phyloP scores from a whole-genome alignment of 2,113 vertebrate species.

The Aix galericulata region DNA sequence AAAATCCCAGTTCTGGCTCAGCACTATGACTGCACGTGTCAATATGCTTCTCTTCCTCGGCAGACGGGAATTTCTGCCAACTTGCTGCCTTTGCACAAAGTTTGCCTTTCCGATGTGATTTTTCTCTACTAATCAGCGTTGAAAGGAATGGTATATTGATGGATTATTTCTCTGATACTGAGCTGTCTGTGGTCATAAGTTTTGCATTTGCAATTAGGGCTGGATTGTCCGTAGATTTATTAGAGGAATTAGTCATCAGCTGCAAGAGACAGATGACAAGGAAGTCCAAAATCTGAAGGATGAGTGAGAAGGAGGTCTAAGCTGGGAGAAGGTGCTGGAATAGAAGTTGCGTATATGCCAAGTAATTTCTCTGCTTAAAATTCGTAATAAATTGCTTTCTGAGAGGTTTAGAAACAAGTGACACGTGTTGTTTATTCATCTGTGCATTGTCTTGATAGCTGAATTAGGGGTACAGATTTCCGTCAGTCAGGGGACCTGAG shows the following conservation, averaged over 20 bases:
- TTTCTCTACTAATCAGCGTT: background rate
- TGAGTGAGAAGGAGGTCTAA: background rate
- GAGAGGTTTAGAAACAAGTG: background rate
- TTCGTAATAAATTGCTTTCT: background rate
- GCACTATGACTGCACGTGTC: background rate
- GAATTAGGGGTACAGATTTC: background rate
- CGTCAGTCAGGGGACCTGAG: background rate
- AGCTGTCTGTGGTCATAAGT: background rate
- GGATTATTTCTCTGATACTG: background rate
- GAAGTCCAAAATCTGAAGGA: background rate
- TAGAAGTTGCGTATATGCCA: background rate
- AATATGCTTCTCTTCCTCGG: background rate
- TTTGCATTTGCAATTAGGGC: constrained; percentile 42
- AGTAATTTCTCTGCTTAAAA: background rate
- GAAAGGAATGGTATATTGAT: constrained; percentile 11
- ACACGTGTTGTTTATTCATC: background rate
- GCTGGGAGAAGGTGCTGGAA: background rate
- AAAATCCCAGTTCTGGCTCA: background rate
- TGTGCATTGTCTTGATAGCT: background rate
- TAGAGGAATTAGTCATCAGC: background rate
- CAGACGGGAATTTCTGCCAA: background rate
- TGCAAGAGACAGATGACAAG: constrained; percentile 28
- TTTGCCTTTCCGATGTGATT: background rate
- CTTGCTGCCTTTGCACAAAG: background rate
- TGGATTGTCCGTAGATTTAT: background rate